Evolutionary conservation across 1,140 invertebrate genomes (phyloP), one percentile per base, ranked within the genome.

Genomic region (Penaeus indicus): DNA sequence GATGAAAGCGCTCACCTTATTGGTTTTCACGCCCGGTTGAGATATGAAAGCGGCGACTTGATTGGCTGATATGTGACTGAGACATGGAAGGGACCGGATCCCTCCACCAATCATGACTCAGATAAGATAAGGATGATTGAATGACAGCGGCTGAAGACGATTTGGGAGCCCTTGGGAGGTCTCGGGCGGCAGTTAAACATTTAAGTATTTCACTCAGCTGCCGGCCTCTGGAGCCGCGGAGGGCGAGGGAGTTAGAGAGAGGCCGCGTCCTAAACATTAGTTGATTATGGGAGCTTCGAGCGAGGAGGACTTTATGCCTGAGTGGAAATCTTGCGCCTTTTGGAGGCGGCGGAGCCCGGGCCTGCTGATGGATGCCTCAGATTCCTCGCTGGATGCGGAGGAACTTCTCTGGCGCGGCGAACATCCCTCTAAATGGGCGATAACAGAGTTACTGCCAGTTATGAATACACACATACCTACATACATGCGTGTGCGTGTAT

Each of bases 1-100:
- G 81, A 88, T 88, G 86, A 83, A 88, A 82, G 79, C 86, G 79
- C 64, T 77, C 86, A 61, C 86, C 86, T 75, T 84, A 88, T 88
- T 88, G 86, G 86, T 78, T 88, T 79, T 79, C 86, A 64, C 63
- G 81, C 78, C 22, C 60, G 80, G 69, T 78, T 54, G 47, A 83
- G 80, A 83, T 83, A 88, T 54, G 72, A 78, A 64, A 77, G 86
- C 86, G 86, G 80, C 61, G 81, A 84, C 81, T 78, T 84, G 86
- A 88, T 88, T 88, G 86, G 80, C 72, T 77, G 86, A 84, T 84
- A 78, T 54, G 86, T 60, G 67, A 78, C 61, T 25, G 60, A 84
- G 85, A 86, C 85, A 60, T 63, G 62, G 27, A 80, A 86, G 62
- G 21, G n/a, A 54, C 63, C 63, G 77, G 64, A 69, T 80, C 78